Conservation (phyloP, 2,888 invertebrate species). For the Aquatica leii region DNA sequence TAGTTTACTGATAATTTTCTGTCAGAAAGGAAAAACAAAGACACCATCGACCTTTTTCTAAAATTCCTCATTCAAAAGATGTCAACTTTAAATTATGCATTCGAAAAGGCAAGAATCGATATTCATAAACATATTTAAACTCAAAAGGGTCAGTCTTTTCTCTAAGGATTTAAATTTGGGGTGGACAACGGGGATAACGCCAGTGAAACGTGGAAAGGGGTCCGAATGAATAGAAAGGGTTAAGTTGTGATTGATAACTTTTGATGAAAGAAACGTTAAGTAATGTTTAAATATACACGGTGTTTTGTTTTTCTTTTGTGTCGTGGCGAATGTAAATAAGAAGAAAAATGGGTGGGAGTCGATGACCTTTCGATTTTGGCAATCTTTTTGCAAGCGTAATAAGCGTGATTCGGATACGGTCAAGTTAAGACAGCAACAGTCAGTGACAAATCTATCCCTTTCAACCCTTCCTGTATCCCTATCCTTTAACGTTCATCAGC, state of each 20-base stretch:
- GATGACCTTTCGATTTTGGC: conserved; percentile 16
- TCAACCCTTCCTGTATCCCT: conserved; percentile 50
- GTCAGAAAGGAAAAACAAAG: too few species aligned
- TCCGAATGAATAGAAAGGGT: conserved; percentile 38
- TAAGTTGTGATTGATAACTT: conserved; percentile 43
- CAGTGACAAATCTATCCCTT: conserved; percentile 57
- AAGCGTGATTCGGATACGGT: conserved; percentile 46
- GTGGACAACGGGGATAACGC: conserved; percentile 32
- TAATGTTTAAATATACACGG: conserved; percentile 22
- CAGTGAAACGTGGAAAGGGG: conserved; percentile 33
- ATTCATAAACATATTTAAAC: conserved; percentile 33
- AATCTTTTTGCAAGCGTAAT: conserved; percentile 21
- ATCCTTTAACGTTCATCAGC: conserved; percentile 30
- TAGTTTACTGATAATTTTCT: too few species aligned
- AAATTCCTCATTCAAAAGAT: background rate
- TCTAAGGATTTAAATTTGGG: conserved; percentile 36
- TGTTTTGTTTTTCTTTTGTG: conserved; percentile 1
- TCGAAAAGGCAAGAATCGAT: conserved; percentile 25
- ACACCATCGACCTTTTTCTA: too few species aligned
- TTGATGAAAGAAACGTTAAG: conserved; percentile 27
- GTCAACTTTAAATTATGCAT: conserved; percentile 9
- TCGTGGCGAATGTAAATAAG: conserved; percentile 25
- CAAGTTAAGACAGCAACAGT: conserved; percentile 54
- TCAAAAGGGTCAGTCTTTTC: conserved; percentile 37
- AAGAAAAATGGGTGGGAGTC: conserved; percentile 17